Base-by-base conservation (phyloP, 2,113 vertebrate genomes). In the Haemorhous mexicanus region DNA sequence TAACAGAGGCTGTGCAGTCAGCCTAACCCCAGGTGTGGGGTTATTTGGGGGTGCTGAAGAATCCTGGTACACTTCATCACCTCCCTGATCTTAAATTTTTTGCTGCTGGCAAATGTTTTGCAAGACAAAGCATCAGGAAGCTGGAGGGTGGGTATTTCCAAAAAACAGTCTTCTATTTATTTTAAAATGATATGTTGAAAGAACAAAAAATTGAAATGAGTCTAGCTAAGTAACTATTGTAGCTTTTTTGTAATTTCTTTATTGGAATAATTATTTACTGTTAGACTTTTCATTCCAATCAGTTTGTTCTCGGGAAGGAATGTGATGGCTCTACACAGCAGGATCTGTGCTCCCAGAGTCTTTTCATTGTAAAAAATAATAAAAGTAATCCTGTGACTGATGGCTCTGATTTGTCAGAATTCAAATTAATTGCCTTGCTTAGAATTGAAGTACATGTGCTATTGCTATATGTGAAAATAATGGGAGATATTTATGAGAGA, bases 101-200 rank as follows among this genome's bases (percentile, higher is more conserved):
- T 90, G 39, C 63, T 94, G 41, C 70, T 56, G 90, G 49, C 72
- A 88, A 93, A 23, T 80, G 37, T 77, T 92, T 91, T 93, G 37
- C n/a, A 84, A 95, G 93, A 94, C 77, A 86, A 96, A 97, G 55
- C 32, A 80, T 58, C 82, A 67, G 56, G 68, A 95, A 78, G 53
- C 14, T 70, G 69, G 50, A 76, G 64, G 28, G 7, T 49, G 16
- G 16, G 7, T 62, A 59, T 80, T 90, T 94, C 35, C 86, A 30
- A 85, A 86, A 84, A 66, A 61, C 41, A n/a, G 17, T 68, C 76
- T 96, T 97, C 68, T 97, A 97, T 97, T 98, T 97, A 97, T 98
- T 98, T 97, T 96, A 87, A 79, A 97, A 94, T 82, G 35, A 55
- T 8, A 4, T 17, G 82, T 94, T 47, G 59, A 73, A 95, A 93